A percentile compares a stretch with the other conserved stretches of the same genome.
Evolutionary conservation across 2,797 vertebrate genomes (phyloP).

Genomic region (Spondyliosoma cantharus): DNA sequence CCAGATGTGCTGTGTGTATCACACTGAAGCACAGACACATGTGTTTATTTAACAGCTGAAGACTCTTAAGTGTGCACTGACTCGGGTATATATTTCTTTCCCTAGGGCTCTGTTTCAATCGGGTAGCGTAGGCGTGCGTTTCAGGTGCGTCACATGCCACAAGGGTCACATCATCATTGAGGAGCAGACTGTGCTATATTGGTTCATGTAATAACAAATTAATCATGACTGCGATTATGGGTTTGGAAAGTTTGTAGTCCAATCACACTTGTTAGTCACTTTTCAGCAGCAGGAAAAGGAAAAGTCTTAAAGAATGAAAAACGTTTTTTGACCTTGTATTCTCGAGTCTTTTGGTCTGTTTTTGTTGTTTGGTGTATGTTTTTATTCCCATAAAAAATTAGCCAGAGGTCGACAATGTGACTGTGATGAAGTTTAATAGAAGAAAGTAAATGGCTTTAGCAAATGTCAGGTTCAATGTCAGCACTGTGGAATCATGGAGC

Average conservation of each 20-base stretch:
- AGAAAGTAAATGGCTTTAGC: not conserved
- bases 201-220: slow-evolving; percentile 13
- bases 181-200: slow-evolving; percentile 43
- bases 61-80: not conserved
- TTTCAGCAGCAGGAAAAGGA: not conserved
- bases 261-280: not conserved
- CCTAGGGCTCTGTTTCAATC: slow-evolving; percentile 34
- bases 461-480: slow-evolving; percentile 9
- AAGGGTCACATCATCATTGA: slow-evolving; percentile 29
- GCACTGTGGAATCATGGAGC: not conserved
- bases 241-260: not conserved
- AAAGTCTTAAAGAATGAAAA: not conserved
- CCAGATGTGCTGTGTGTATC: slow-evolving; percentile 61
- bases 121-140: slow-evolving; percentile 18
- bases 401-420: not conserved
- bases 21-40: slow-evolving; percentile 3
- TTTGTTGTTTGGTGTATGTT: slow-evolving; percentile 11
- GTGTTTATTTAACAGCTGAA: slow-evolving; percentile 40
- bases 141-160: slow-evolving; percentile 56
- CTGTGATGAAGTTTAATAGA: not conserved
- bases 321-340: not conserved
- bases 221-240: slow-evolving; percentile 10
- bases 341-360: slow-evolving; percentile 4
- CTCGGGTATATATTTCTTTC: slow-evolving; percentile 18
- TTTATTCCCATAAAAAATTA: slow-evolving; percentile 12